Base-by-base conservation (phyloP, 2,888 invertebrate species). In the Cheilosia soror region DNA sequence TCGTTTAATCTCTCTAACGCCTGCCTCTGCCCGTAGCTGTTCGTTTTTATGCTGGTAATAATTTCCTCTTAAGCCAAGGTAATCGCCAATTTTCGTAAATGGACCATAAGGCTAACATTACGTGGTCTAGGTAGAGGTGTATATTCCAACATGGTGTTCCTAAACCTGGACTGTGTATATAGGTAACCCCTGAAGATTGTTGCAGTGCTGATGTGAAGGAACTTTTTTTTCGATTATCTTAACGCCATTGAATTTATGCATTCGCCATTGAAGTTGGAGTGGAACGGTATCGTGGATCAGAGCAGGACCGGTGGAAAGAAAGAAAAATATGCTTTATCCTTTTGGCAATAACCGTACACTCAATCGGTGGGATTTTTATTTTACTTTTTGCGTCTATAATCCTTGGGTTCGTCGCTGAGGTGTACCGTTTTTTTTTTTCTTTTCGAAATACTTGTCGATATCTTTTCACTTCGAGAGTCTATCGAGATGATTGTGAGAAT, bases 31-130 rank as follows among this genome's bases (percentile, higher is more conserved):
- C 47, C n/a, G 58, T 29, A 79, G 73, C 75, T 58, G 69, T 84
- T 84, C 57, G 60, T 66, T 77, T 80, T 85, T 85, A 85, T 77
- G 66, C 71, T 77, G 11, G 89, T 88, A 88, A 90, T 90, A 90
- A 90, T 90, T 90, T 90, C 89, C 89, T 88, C 89, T 90, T 90
- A 90, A 90, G 89, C 90, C 87, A 89, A 89, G 88, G 88, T 90
- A 90, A 90, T 90, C 90, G 90, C 88, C 89, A 90, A 89, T 90
- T 90, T 89, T 88, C 87, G 89, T 88, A 89, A 90, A 90, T 90
- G 90, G 90, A 89, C 88, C 90, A 90, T 90, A 90, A 89, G 90
- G 89, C 90, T 72, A 80, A 66, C 53, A 81, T 55, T 72, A 57
- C 66, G 60, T 60, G 60, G 53, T 80, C 57, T 53, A 31, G 62